Evolutionary conservation across 2,797 vertebrate genomes (phyloP).

Genomic region (Acipenser ruthenus): DNA sequence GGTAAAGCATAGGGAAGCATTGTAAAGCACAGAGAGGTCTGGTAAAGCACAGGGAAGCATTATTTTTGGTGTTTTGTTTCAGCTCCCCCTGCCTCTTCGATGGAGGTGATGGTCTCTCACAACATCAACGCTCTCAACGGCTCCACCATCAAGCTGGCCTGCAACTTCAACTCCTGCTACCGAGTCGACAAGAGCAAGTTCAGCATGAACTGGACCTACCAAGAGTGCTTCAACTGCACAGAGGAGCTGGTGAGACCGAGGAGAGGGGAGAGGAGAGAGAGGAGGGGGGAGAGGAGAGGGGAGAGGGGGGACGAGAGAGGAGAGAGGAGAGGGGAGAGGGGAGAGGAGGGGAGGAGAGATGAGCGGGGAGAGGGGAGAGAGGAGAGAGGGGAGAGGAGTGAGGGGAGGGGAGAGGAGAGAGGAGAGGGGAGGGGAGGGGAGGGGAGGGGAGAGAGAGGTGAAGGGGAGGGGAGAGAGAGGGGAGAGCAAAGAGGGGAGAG

Average conservation of each 20-base stretch:
- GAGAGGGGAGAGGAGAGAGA: no score
- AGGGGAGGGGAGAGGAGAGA: no score
- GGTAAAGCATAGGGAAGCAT: no score
- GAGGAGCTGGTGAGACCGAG: constrained; percentile 70
- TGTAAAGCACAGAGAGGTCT: no score
- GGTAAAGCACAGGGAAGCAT: no score
- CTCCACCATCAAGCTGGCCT: constrained; percentile 72
- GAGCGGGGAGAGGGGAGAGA: no score
- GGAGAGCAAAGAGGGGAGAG: no score
- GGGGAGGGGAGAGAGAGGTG: no score
- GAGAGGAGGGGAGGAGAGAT: no score
- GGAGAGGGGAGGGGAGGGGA: no score
- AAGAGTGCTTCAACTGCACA: constrained; percentile 70
- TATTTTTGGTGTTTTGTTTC: constrained; percentile 13
- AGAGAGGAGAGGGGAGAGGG: no score
- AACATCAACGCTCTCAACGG: constrained; percentile 75
- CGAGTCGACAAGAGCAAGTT: constrained; percentile 79
- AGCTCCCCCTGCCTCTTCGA: constrained; percentile 64
- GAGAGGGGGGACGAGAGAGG: not conserved
- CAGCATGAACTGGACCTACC: constrained; percentile 93
- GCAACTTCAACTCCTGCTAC: constrained; percentile 93
- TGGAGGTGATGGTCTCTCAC: constrained; percentile 72
- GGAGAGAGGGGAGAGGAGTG: not conserved
- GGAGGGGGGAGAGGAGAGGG: not conserved
- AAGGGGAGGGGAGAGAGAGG: no score